Evolutionary conservation across 2,888 invertebrate species (phyloP).

Genomic region (Himalopsyche kuldschensis): DNA sequence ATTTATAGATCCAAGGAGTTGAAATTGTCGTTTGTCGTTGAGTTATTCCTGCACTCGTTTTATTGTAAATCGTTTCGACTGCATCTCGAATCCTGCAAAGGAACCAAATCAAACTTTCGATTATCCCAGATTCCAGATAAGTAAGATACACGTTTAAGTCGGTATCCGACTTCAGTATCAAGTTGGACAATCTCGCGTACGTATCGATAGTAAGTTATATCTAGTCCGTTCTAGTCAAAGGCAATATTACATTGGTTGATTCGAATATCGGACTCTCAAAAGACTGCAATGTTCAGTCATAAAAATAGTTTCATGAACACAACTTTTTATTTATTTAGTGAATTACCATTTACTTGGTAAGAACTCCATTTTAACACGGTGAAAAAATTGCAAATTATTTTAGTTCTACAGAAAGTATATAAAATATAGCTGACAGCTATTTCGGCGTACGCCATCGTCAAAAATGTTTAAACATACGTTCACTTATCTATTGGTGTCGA

Average conservation of each 20-base stretch:
- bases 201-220: background rate
- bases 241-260: background rate
- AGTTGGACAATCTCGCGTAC: background rate
- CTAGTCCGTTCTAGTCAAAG: background rate
- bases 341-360: no score
- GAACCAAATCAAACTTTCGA: background rate
- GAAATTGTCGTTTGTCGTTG: background rate
- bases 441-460: no score
- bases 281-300: no score
- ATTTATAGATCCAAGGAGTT: background rate
- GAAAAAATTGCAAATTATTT: no score
- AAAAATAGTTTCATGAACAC: no score
- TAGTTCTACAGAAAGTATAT: no score
- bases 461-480: no score
- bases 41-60: background rate
- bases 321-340: no score
- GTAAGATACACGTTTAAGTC: background rate
- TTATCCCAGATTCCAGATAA: constrained; percentile 2
- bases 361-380: no score
- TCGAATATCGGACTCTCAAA: no score
- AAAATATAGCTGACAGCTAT: no score
- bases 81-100: background rate
- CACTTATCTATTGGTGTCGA: no score
- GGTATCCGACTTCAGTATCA: background rate
- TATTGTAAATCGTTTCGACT: background rate